Evolutionary conservation across 1,140 invertebrate species (phyloP).

Genomic region (Anthonomus grandis): DNA sequence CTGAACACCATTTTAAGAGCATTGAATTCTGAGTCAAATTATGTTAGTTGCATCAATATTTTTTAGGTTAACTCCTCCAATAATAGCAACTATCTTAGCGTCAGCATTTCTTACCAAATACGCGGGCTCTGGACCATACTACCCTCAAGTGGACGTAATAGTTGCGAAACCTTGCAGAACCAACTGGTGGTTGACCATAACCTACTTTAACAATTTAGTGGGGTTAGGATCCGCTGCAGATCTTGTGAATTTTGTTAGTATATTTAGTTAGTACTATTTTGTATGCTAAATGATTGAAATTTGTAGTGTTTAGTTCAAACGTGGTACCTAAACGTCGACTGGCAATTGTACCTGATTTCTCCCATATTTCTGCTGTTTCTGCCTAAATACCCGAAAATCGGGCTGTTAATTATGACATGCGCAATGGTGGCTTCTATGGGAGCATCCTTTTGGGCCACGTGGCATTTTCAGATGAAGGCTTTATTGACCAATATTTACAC

Average conservation of each 20-base stretch:
- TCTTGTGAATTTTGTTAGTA: neutral
- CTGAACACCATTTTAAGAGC: too few species aligned
- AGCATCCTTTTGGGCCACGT: slow-evolving; percentile 17
- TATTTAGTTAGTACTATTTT: neutral
- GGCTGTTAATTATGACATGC: slow-evolving; percentile 2
- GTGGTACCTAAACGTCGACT: slow-evolving; percentile 60
- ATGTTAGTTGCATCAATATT: too few species aligned
- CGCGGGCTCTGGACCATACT: slow-evolving; percentile 8
- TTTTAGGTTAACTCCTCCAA: slow-evolving; percentile 12
- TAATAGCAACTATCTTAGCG: slow-evolving; percentile 2
- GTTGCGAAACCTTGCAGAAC: slow-evolving; percentile 1
- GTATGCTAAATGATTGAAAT: slow-evolving; percentile 1
- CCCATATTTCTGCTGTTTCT: slow-evolving; percentile 49
- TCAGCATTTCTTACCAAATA: slow-evolving; percentile 1
- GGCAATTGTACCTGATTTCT: slow-evolving; percentile 62
- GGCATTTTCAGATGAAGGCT: slow-evolving; percentile 15
- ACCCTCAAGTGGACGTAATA: slow-evolving; percentile 1
- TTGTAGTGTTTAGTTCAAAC: slow-evolving; percentile 55
- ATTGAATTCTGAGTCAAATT: too few species aligned
- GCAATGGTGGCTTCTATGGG: slow-evolving; percentile 9
- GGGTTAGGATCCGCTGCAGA: too few species aligned
- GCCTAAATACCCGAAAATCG: slow-evolving; percentile 20
- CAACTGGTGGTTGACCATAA: slow-evolving; percentile 12
- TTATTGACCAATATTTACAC: slow-evolving; percentile 3
- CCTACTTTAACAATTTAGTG: neutral